Evolutionary conservation across 2,888 invertebrate genomes (phyloP), one percentile per base, ranked within the genome.

Genomic region (Pterobdella sp.): DNA sequence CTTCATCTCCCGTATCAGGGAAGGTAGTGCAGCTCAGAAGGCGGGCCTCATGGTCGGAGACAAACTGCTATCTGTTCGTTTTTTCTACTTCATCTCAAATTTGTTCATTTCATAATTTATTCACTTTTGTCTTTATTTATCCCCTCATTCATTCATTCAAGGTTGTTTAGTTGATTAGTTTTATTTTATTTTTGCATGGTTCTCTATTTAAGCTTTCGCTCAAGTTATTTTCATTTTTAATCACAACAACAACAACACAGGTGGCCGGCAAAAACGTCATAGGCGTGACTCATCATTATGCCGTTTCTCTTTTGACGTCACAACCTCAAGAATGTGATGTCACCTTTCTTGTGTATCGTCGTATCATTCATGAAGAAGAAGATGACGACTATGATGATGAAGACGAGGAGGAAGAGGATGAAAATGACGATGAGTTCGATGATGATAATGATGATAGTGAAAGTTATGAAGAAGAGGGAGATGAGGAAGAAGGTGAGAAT

Each of bases 1-100:
- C 81, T 99, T 98, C 85, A 95, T 98, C 84, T 97, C 97, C 22
- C 79, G 93, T 80, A 93, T 96, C 75, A 93, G 94, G 31, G 91
- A 92, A 78, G 91, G 90, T 77, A 97, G 97, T 60, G 95, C 97
- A 0, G 96, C 98, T 0, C 94, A 94, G 81, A 77, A 79, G 72
- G 84, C 84, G 34, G 86, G 86, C 3, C 80, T 86, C 14, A 76
- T 78, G 60, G 81, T 83, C 14, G 86, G 85, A 29, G 86, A 86
- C 77, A 85, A 85, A 78, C 78, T 84, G 56, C 67, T 83, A 31
- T 80, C 81, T 72, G 83, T 83, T 77, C 77, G 80, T 78, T 18
- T n/a, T 3, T 10, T 42, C 26, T 42, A 22, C 49, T 42, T 14
- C 49, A 14, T 42, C 10, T 42, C 10, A 42, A 42, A 7, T 42